phyloP scores from a whole-genome alignment of 1,140 invertebrate genomes.

The Zaprionus davidi region DNA sequence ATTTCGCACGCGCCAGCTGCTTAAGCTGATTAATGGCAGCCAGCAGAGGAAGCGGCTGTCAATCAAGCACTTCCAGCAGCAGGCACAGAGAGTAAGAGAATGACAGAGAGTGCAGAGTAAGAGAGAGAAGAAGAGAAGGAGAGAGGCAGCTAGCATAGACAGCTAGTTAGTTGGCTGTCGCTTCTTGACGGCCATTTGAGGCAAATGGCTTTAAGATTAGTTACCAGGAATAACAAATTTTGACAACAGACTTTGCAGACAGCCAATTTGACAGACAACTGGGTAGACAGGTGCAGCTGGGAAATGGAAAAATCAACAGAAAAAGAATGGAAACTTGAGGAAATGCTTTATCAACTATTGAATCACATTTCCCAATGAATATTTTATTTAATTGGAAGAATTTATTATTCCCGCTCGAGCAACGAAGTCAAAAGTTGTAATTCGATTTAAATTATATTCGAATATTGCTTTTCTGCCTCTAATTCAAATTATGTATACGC shows the following conservation, averaged over 20 bases:
- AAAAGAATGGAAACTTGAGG: background rate
- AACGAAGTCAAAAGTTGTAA: background rate
- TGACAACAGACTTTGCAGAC: slow-evolving; percentile 8
- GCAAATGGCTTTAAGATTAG: slow-evolving; percentile 58
- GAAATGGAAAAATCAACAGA: background rate
- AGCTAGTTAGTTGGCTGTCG: slow-evolving; percentile 55
- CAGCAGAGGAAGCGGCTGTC: slow-evolving; percentile 59
- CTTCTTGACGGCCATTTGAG: slow-evolving; percentile 53
- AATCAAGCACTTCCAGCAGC: slow-evolving; percentile 45
- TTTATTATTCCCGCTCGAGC: background rate
- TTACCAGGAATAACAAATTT: slow-evolving; percentile 18
- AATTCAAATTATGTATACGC: slow-evolving; percentile 16
- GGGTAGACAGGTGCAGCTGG: slow-evolving; percentile 13
- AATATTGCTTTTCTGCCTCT: background rate
- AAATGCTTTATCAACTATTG: background rate
- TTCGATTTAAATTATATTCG: background rate
- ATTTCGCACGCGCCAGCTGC: slow-evolving; percentile 66
- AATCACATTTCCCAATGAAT: background rate
- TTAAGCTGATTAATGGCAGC: slow-evolving; percentile 68
- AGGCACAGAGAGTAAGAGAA: background rate
- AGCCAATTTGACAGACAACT: slow-evolving; percentile 10
- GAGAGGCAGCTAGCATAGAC: slow-evolving; percentile 30
- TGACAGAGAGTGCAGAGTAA: background rate
- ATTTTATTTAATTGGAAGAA: background rate
- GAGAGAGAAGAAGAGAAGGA: background rate